phyloP scores from a whole-genome alignment of 1,140 invertebrate species.

The Nebria ingens region DNA sequence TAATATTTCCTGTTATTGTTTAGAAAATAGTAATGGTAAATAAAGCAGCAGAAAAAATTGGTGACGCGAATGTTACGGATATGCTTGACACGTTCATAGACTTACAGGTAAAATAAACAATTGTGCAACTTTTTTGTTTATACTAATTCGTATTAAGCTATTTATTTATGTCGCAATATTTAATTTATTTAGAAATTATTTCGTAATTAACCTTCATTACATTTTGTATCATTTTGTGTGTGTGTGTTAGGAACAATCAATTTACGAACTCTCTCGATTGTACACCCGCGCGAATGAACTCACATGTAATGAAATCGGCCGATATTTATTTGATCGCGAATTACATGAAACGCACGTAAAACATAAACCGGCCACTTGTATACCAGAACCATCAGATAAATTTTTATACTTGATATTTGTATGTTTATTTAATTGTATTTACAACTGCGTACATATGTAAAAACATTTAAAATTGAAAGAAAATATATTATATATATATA shows the following conservation, averaged over 20 bases:
- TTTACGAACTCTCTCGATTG: slow-evolving; percentile 21
- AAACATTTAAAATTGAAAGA: not conserved
- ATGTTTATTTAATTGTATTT: not conserved
- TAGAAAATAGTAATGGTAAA: not conserved
- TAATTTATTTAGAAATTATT: too few species aligned
- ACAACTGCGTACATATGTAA: slow-evolving; percentile 2
- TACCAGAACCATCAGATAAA: not conserved
- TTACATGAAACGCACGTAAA: not conserved
- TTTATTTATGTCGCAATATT: not conserved
- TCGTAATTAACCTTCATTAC: too few species aligned
- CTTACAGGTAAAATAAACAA: not conserved
- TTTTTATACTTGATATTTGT: not conserved
- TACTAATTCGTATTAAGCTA: too few species aligned
- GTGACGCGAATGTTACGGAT: not conserved
- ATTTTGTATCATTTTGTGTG: too few species aligned
- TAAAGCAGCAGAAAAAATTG: not conserved
- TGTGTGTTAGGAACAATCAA: slow-evolving; percentile 26
- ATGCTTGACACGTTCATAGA: not conserved
- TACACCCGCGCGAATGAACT: slow-evolving; percentile 18
- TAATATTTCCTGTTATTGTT: not conserved
- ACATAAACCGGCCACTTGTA: not conserved
- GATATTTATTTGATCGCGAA: slow-evolving; percentile 25
- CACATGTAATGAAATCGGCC: slow-evolving; percentile 16
- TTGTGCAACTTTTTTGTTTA: too few species aligned
- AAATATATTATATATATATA: too few species aligned